Conservation (phyloP, 2,113 vertebrate genomes). For the Gambusia affinis region DNA sequence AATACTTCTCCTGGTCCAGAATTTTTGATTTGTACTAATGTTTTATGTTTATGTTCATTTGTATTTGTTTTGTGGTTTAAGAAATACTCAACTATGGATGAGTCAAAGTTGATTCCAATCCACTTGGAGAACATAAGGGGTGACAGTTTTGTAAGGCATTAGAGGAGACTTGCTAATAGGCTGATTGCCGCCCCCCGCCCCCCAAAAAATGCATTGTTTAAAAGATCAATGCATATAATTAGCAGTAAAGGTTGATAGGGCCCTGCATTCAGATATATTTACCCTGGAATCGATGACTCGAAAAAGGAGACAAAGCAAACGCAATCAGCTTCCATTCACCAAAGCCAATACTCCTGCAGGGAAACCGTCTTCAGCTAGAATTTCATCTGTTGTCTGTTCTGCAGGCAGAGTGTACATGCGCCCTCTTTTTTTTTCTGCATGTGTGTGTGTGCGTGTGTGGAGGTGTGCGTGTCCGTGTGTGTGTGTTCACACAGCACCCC, state of each 20-base stretch:
- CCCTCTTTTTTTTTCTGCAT: constrained; percentile 18
- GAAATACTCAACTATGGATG: constrained; percentile 47
- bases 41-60: background rate
- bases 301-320: constrained; percentile 59
- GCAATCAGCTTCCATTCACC: constrained; percentile 70
- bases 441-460: constrained; percentile 54
- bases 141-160: constrained; percentile 42
- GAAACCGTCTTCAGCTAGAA: constrained; percentile 64
- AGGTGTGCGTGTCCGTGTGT: constrained; percentile 52
- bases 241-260: constrained; percentile 61
- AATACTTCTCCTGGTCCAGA: background rate
- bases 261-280: constrained; percentile 60
- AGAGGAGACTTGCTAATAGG: constrained; percentile 42
- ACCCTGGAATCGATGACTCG: constrained; percentile 68
- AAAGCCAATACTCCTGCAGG: constrained; percentile 73
- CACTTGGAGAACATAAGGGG: constrained; percentile 28
- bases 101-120: constrained; percentile 58
- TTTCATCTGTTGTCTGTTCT: constrained; percentile 68
- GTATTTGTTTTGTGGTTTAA: constrained; percentile 9
- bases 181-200: constrained; percentile 45
- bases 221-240: constrained; percentile 62
- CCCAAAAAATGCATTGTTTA: constrained; percentile 1
- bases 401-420: constrained; percentile 38
- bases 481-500: constrained; percentile 64
- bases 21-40: constrained; percentile 54